These are phyloP conservation scores for Monopterus albus DNA, from an alignment of 2,113 vertebrate species.

Conservation along the genomic window DNA sequence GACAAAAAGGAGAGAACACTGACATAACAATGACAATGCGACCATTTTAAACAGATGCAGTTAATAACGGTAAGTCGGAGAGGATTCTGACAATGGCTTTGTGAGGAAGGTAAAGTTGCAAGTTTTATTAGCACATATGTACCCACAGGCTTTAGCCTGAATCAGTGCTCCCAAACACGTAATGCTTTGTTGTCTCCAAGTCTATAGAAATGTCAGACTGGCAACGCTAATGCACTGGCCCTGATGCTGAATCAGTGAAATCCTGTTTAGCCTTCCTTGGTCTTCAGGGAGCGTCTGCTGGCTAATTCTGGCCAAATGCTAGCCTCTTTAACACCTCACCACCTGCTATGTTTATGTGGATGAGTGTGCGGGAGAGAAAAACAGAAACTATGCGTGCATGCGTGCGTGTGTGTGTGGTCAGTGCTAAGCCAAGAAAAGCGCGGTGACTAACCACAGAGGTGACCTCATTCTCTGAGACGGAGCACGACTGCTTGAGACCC, in stretches of 20 bases:
- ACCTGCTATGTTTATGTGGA: slow-evolving; percentile 57
- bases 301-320: slow-evolving; percentile 68
- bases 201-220: slow-evolving; percentile 20
- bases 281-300: slow-evolving; percentile 58
- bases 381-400: background rate
- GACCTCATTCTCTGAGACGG: slow-evolving; percentile 35
- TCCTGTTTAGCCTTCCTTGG: slow-evolving; percentile 67
- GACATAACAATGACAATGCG: slow-evolving; percentile 21
- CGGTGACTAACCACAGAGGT: background rate
- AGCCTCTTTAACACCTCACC: slow-evolving; percentile 71
- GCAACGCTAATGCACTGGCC: slow-evolving; percentile 11
- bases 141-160: slow-evolving; percentile 17
- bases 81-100: background rate
- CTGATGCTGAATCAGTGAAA: slow-evolving; percentile 59
- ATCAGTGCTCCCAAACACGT: slow-evolving; percentile 16
- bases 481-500: slow-evolving; percentile 28
- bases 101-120: background rate
- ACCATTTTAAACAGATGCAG: slow-evolving; percentile 24
- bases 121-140: slow-evolving; percentile 11
- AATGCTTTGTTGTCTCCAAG: slow-evolving; percentile 15
- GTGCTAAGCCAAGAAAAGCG: background rate
- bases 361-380: slow-evolving; percentile 18
- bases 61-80: slow-evolving; percentile 1
- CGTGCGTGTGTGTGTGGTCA: background rate
- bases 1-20: slow-evolving; percentile 12